Base-by-base conservation (phyloP, 2,113 vertebrate genomes). In the Piaya cayana region DNA sequence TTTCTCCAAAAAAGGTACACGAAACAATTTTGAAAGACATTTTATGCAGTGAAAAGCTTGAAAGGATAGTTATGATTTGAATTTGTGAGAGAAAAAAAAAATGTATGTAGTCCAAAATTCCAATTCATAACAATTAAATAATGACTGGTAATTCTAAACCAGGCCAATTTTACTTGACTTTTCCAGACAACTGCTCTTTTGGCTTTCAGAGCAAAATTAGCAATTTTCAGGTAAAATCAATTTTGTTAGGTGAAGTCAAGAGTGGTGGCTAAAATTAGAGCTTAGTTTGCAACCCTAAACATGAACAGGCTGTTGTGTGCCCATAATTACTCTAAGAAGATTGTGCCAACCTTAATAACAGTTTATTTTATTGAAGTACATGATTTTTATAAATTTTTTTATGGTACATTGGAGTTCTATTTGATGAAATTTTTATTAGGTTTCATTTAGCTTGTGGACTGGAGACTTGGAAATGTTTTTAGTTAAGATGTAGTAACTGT, bases 151-250 rank as follows among this genome's bases (percentile, higher is more conserved):
- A 67, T 87, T 91, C 50, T 80, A 82, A 91, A 84, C 0, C 32
- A 90, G 60, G 22, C 56, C 82, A 81, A 70, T 90, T 94, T 90
- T 88, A 83, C 93, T 92, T 96, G 76, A 71, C 85, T 94, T 94
- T 91, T 93, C 52, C 52, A 75, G 53, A 42, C 49, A 93, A 58
- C 26, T 86, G 14, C 43, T 75, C 19, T 85, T 85, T 74, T 64
- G 60, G 71, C 68, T 95, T 96, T 89, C 52, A 60, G 65, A 75
- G 25, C 58, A 71, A 92, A 92, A 64, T 86, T 77, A 39, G 32
- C 56, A 86, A 60, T 96, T 95, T 95, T 94, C 76, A 75, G 88
- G 53, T 95, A 77, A 93, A 92, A 92, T 88, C 39, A 56, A 3
- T 95, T 92, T 83, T 91, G 26, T 89, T 93, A 71, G 52, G 47